Base-by-base conservation (phyloP, 2,797 vertebrate species). In the Gymnoscopelus microlampas region DNA sequence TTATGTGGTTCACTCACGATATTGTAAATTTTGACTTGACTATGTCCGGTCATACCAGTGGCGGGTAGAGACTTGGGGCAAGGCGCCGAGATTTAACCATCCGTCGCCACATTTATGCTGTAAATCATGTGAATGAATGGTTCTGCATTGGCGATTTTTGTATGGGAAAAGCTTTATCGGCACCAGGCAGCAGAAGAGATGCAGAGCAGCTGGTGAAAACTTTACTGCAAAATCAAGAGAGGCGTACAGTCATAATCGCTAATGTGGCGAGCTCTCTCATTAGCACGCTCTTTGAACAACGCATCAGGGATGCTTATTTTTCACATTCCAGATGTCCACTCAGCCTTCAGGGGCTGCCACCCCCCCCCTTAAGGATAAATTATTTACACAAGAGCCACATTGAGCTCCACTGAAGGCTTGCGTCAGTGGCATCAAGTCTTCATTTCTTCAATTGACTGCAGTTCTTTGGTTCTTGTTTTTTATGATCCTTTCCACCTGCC, bases 311-410 rank as follows among this genome's bases (percentile, higher is more conserved):
- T 77, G 39, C 68, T 66, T 60, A 49, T 51, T 75, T 50, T 63
- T 55, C 70, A 59, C 62, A 12, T 69, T 74, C 75, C 74, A 84
- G 81, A 80, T 86, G 85, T 90, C 83, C 85, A 71, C 66, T 74
- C 14, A 11, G 60, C 55, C 76, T 73, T 56, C 61, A 49, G 70
- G 81, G 68, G 47, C 63, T 72, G 26, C 10, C 8, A 7, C 1
- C 39, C 39, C 1, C 39, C 39, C 39, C 65, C 70, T 56, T 51
- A 53, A 80, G 78, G 69, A 81, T 85, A 60, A 88, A 83, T 88
- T 77, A 89, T 84, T 86, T 77, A 89, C 76, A 79, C 60, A 11
- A 44, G 65, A 49, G 70, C 73, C 68, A 60, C 80, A 61, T 84
- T 78, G 68, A 15, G 71, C 76, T 77, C 75, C 50, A 35, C 50